These are phyloP conservation scores for Geothlypis trichas DNA, from an alignment of 2,113 vertebrate species.

Conservation along the genomic window DNA sequence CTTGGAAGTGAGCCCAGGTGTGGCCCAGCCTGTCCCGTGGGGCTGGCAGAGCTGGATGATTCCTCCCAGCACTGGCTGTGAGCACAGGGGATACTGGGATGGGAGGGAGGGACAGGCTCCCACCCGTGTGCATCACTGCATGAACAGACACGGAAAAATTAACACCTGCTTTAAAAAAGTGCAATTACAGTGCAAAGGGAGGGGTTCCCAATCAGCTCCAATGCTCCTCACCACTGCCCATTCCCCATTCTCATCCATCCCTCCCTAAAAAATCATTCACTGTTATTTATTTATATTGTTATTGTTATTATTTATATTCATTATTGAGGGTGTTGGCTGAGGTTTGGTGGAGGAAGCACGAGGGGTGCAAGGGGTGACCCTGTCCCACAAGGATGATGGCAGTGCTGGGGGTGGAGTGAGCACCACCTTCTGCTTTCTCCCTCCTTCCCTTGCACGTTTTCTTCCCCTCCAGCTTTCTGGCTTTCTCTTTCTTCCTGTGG, in stretches of 20 bases:
- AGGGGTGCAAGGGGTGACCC: neutral
- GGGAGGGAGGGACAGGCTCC: neutral
- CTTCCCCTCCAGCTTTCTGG: neutral
- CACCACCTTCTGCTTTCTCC: neutral
- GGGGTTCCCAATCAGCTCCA: accelerated
- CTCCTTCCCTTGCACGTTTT: neutral
- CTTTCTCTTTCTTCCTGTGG: neutral
- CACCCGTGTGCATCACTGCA: neutral
- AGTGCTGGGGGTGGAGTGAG: accelerated
- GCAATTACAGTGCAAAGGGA: neutral
- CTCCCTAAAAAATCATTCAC: neutral
- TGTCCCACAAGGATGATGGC: accelerated
- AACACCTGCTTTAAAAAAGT: neutral
- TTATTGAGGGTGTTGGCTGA: neutral
- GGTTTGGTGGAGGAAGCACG: neutral
- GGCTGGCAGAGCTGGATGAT: neutral
- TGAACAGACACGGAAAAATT: accelerated
- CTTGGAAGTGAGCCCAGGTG: neutral
- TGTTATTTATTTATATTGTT: neutral
- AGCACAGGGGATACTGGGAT: neutral
- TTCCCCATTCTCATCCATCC: neutral
- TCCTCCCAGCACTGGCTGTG: neutral
- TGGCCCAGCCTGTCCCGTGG: accelerated
- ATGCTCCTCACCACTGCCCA: neutral
- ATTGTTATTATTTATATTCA: neutral